phyloP scores from a whole-genome alignment of 2,888 invertebrate genomes.

The Xestobium rufovillosum region DNA sequence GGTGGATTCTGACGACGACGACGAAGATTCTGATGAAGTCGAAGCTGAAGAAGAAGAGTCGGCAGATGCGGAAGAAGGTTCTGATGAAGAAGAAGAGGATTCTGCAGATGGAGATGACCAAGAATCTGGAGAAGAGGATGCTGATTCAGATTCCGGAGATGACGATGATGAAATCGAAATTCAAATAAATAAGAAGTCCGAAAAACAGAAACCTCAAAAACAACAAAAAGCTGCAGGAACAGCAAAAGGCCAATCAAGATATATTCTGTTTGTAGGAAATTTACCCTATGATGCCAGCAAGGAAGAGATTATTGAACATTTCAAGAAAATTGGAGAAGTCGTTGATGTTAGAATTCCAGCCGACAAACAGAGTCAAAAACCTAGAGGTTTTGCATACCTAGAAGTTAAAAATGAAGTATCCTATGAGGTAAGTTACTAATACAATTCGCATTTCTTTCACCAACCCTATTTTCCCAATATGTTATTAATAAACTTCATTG shows the following conservation, averaged over 20 bases:
- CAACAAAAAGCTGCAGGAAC: conserved; percentile 6
- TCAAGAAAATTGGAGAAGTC: conserved; percentile 40
- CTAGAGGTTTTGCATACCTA: conserved; percentile 44
- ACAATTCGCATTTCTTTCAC: conserved; percentile 3
- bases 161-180: conserved; percentile 13
- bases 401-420: conserved; percentile 39
- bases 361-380: conserved; percentile 31
- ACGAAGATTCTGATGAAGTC: conserved; percentile 14
- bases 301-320: conserved; percentile 42
- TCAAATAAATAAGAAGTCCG: conserved; percentile 5
- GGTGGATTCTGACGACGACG: conserved; percentile 17
- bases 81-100: conserved; percentile 16
- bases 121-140: conserved; percentile 19
- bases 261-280: conserved; percentile 45
- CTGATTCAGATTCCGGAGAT: conserved; percentile 20
- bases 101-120: too few species aligned
- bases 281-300: conserved; percentile 38
- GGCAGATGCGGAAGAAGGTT: conserved; percentile 18
- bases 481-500: conserved; percentile 21
- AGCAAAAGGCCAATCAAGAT: conserved; percentile 31
- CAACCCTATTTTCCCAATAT: conserved; percentile 3
- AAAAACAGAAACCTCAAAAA: conserved; percentile 5
- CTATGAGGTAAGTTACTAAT: conserved; percentile 39
- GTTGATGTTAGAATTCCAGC: conserved; percentile 39
- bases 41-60: conserved; percentile 16